Percentiles rank a stretch among this genome's conserved stretches.
These are phyloP conservation scores for Eira barbara DNA, from an alignment of 2,113 vertebrate genomes.

Conservation along the genomic window DNA sequence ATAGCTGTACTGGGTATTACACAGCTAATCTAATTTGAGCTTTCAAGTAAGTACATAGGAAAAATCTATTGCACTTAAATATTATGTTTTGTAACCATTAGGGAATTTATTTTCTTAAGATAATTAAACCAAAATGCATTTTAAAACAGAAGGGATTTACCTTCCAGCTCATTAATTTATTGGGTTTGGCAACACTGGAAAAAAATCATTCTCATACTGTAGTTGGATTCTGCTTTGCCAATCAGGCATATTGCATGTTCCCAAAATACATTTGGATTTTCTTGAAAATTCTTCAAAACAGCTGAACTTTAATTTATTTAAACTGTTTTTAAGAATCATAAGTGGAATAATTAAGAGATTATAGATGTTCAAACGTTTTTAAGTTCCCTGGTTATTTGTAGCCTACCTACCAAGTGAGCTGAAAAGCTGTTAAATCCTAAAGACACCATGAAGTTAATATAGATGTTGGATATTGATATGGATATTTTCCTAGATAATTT, in stretches of 20 bases:
- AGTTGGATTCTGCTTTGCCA: slow-evolving; percentile 5
- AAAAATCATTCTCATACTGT: slow-evolving; percentile 13
- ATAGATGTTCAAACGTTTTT: not conserved
- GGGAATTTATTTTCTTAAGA: slow-evolving; percentile 5
- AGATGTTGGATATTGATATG: not conserved
- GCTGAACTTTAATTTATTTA: not conserved
- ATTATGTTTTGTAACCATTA: slow-evolving; percentile 31
- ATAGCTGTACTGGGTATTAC: not conserved
- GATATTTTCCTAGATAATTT: slow-evolving; percentile 1
- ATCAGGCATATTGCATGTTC: not conserved
- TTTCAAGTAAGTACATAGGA: not conserved
- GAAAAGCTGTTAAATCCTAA: slow-evolving; percentile 22
- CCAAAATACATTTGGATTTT: not conserved
- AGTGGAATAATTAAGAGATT: not conserved
- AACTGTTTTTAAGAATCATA: slow-evolving; percentile 35
- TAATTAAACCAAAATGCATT: slow-evolving; percentile 53
- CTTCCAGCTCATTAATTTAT: slow-evolving; percentile 59
- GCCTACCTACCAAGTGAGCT: not conserved
- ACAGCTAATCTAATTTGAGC: not conserved
- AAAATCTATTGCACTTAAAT: not conserved
- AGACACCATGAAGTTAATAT: not conserved
- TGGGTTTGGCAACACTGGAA: slow-evolving; percentile 54
- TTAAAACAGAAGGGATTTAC: slow-evolving; percentile 61
- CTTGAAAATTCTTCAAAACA: not conserved
- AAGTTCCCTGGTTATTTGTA: not conserved